phyloP scores from a whole-genome alignment of 2,113 vertebrate species.

The Marmota monax region DNA sequence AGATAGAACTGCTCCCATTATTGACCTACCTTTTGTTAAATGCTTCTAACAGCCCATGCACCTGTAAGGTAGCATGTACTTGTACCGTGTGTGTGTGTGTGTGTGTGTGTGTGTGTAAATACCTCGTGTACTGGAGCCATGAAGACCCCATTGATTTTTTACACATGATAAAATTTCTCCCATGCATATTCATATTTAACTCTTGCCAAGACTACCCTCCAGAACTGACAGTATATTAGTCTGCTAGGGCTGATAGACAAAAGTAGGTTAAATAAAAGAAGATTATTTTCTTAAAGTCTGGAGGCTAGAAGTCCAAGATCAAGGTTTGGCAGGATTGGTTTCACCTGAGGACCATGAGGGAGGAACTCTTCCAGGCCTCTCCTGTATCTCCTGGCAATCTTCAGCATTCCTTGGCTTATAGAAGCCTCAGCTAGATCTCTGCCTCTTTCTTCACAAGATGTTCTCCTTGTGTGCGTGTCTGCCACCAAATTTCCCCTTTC shows the following conservation, averaged over 20 bases:
- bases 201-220: background rate
- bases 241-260: background rate
- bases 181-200: background rate
- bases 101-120: too few relatives aligned
- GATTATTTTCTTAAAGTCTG: background rate
- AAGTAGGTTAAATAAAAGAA: background rate
- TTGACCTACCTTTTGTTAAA: background rate
- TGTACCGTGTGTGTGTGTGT: background rate
- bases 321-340: background rate
- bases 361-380: too few relatives aligned
- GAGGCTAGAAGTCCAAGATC: too few relatives aligned
- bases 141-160: background rate
- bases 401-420: too few relatives aligned
- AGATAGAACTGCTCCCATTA: background rate
- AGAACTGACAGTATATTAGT: rapidly evolving
- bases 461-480: too few relatives aligned
- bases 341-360: background rate
- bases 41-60: too few relatives aligned
- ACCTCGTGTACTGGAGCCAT: too few relatives aligned
- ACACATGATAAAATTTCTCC: background rate
- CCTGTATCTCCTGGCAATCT: too few relatives aligned
- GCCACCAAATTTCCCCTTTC: too few relatives aligned
- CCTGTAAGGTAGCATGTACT: background rate
- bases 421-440: too few relatives aligned
- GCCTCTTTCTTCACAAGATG: too few relatives aligned